Percentiles rank a stretch among this genome's conserved stretches.
Evolutionary conservation across 2,888 invertebrate species (phyloP).

Genomic region (Girardia tigrina): DNA sequence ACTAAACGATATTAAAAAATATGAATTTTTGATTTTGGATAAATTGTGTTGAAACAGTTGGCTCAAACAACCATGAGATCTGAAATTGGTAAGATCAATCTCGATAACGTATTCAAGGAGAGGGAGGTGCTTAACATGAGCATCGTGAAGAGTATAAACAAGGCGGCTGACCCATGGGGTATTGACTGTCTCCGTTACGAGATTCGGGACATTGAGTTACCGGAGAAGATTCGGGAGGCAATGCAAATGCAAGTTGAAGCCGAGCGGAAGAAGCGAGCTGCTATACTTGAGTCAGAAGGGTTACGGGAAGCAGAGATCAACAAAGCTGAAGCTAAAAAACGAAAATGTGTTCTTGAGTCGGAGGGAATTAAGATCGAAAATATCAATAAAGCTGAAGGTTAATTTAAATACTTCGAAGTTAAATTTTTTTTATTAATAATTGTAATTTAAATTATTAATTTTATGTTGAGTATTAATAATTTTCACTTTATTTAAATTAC

Average conservation of each 20-base stretch:
- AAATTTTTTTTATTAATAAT: too few relatives aligned
- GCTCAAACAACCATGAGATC: constrained; percentile 99
- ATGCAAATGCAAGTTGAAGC: constrained; percentile 99
- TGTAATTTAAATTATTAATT: too few relatives aligned
- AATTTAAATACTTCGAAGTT: too few relatives aligned
- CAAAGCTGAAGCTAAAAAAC: constrained; percentile 85
- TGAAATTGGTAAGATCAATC: constrained; percentile 84
- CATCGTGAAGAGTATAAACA: constrained; percentile 90
- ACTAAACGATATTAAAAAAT: too few relatives aligned
- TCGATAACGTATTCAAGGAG: constrained; percentile 91
- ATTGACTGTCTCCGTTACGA: constrained; percentile 85
- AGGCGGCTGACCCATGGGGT: constrained; percentile 95
- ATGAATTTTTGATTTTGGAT: background rate
- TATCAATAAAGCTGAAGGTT: constrained; percentile 67
- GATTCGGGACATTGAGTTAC: constrained; percentile 77
- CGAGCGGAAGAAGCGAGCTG: constrained; percentile 83
- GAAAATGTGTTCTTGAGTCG: constrained; percentile 75
- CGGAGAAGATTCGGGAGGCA: constrained; percentile 80
- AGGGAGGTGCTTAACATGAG: constrained; percentile 81
- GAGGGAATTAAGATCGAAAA: constrained; percentile 86
- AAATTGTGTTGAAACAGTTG: constrained; percentile 63
- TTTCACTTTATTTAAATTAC: too few relatives aligned
- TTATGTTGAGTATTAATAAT: too few relatives aligned
- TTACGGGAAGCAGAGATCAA: constrained; percentile 66
- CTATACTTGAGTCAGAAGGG: constrained; percentile 91